Evolutionary conservation across 2,888 invertebrate genomes (phyloP).

Genomic region (Lagria hirta): DNA sequence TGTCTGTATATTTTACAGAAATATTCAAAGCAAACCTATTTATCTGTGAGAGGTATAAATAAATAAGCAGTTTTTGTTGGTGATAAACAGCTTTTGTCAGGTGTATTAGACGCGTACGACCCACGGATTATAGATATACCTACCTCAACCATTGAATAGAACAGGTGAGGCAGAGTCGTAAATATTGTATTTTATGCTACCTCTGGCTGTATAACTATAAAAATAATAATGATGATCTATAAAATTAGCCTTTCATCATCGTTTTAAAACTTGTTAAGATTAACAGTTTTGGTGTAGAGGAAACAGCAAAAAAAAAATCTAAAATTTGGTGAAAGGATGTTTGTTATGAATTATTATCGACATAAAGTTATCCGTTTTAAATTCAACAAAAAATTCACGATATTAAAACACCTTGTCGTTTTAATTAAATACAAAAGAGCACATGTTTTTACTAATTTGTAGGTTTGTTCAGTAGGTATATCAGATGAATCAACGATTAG

Average conservation of each 20-base stretch:
- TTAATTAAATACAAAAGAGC: constrained; percentile 31
- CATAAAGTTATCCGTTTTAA: too few species aligned
- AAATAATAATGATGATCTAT: constrained; percentile 44
- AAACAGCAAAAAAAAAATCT: constrained; percentile 28
- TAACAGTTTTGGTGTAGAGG: constrained; percentile 26
- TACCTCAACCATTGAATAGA: constrained; percentile 38
- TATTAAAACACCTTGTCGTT: constrained; percentile 21
- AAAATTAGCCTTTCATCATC: constrained; percentile 43
- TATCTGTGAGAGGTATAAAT: constrained; percentile 31
- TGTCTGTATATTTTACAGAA: constrained; percentile 37
- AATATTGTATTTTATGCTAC: constrained; percentile 43
- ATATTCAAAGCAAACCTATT: constrained; percentile 41
- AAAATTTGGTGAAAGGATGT: too few species aligned
- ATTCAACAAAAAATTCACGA: too few species aligned
- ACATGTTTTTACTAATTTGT: constrained; percentile 51
- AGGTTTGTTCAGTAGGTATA: constrained; percentile 48
- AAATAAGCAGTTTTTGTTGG: constrained; percentile 38
- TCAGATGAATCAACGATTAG: too few species aligned
- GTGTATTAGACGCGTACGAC: constrained; percentile 33
- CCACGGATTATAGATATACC: constrained; percentile 37
- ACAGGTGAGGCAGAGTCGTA: constrained; percentile 44
- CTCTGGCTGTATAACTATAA: constrained; percentile 41
- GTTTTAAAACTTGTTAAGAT: constrained; percentile 36
- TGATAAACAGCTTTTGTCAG: constrained; percentile 40
- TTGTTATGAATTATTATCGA: too few species aligned